phyloP scores from a whole-genome alignment of 2,797 vertebrate species.

The Lindbergichthys nudifrons region DNA sequence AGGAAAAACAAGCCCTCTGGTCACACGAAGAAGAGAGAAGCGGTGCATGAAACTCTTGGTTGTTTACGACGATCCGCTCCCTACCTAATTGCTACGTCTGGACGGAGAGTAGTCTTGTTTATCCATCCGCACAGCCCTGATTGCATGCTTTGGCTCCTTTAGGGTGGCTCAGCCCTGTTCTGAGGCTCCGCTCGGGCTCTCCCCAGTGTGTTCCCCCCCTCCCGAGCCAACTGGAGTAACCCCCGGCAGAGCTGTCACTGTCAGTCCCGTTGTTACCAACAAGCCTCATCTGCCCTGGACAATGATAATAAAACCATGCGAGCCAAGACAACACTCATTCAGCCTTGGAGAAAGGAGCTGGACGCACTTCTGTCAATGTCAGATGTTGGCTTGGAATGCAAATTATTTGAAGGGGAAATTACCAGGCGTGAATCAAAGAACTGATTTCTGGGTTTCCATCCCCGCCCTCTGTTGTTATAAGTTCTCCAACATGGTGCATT shows the following conservation, averaged over 20 bases:
- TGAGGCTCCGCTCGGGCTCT: conserved; percentile 61
- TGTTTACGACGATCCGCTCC: conserved; percentile 70
- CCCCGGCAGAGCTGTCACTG: conserved; percentile 54
- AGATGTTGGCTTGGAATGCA: conserved; percentile 5
- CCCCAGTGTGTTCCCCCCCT: conserved; percentile 49
- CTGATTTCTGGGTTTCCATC: not conserved
- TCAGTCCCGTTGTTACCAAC: conserved; percentile 53
- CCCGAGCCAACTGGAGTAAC: conserved; percentile 61
- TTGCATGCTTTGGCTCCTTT: conserved; percentile 79
- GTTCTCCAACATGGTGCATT: not conserved
- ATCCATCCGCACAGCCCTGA: conserved; percentile 66
- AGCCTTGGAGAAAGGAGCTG: conserved; percentile 41
- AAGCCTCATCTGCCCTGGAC: conserved; percentile 61
- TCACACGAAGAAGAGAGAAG: conserved; percentile 37
- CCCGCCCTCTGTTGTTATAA: not conserved
- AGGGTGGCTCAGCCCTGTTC: conserved; percentile 68
- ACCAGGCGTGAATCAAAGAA: conserved; percentile 5
- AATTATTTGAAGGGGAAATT: conserved; percentile 24
- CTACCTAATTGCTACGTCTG: conserved; percentile 77
- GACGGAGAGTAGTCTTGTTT: conserved; percentile 76
- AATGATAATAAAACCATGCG: conserved; percentile 34
- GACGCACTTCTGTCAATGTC: conserved; percentile 44
- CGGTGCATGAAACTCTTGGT: conserved; percentile 54
- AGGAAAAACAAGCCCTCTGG: conserved; percentile 51
- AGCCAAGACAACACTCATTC: conserved; percentile 20